Evolutionary conservation across 2,113 vertebrate genomes (phyloP).

Genomic region (Rhea americana): DNA sequence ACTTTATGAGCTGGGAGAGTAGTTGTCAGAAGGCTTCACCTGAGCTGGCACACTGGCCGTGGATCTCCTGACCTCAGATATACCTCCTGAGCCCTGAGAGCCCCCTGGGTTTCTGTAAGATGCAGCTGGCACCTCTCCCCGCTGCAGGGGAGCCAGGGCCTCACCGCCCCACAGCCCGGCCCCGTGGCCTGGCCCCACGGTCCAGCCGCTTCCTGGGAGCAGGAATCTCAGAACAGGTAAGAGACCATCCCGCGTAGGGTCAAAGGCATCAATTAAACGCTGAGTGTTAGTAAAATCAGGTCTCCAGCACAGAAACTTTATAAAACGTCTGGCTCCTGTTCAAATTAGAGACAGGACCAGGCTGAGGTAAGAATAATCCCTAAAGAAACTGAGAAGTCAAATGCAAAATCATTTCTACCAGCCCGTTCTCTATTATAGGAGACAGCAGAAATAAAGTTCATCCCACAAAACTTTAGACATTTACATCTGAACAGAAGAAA

Average conservation of each 20-base stretch:
- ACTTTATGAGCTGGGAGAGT: background rate
- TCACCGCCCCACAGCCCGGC: no score
- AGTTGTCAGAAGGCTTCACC: background rate
- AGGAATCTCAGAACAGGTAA: background rate
- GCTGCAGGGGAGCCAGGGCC: background rate
- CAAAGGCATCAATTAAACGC: background rate
- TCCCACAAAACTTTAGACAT: background rate
- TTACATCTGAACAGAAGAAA: background rate
- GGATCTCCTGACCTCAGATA: background rate
- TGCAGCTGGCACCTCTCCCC: no score
- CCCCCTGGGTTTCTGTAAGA: background rate
- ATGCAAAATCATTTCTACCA: background rate
- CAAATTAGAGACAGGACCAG: background rate
- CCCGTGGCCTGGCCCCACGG: no score
- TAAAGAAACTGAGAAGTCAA: background rate
- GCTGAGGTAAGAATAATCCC: background rate
- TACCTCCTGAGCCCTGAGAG: background rate
- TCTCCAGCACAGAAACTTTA: background rate
- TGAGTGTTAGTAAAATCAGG: background rate
- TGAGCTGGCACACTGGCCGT: background rate
- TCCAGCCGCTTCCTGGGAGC: rapidly evolving
- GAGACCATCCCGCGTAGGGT: background rate
- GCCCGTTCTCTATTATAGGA: background rate
- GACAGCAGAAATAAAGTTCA: background rate
- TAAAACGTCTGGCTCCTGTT: background rate